Conservation (phyloP, 2,888 invertebrate genomes). For the Spilarctia lutea region DNA sequence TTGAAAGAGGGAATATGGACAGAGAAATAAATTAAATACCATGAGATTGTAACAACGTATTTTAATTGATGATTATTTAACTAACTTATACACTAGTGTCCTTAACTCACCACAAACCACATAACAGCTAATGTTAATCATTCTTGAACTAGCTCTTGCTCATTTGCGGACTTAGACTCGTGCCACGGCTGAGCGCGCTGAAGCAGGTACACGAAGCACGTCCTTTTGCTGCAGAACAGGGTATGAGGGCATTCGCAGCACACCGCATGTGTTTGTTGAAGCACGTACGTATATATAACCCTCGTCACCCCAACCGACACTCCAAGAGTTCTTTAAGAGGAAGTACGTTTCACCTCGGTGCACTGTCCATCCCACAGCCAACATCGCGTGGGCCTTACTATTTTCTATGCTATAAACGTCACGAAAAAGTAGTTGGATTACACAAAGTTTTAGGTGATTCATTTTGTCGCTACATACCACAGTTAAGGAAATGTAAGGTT, state of each 20-base stretch:
- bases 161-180: background rate
- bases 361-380: constrained; percentile 77
- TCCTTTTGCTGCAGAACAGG: constrained; percentile 62
- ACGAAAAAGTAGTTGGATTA: no score
- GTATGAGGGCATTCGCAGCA: constrained; percentile 69
- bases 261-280: constrained; percentile 73
- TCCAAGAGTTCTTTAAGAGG: constrained; percentile 79
- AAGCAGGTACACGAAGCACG: constrained; percentile 49
- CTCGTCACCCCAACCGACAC: constrained; percentile 67
- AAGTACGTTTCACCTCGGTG: constrained; percentile 66
- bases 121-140: background rate
- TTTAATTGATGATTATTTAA: background rate
- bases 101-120: background rate
- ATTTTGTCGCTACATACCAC: background rate
- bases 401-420: constrained; percentile 58
- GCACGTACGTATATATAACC: constrained; percentile 73
- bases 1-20: background rate
- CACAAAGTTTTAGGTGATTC: background rate
- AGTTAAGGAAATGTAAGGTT: background rate
- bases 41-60: background rate
- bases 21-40: background rate
- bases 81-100: background rate
- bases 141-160: background rate
- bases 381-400: constrained; percentile 68
- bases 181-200: constrained; percentile 15